phyloP scores from a whole-genome alignment of 2,797 vertebrate species.

The Anguilla megastoma region DNA sequence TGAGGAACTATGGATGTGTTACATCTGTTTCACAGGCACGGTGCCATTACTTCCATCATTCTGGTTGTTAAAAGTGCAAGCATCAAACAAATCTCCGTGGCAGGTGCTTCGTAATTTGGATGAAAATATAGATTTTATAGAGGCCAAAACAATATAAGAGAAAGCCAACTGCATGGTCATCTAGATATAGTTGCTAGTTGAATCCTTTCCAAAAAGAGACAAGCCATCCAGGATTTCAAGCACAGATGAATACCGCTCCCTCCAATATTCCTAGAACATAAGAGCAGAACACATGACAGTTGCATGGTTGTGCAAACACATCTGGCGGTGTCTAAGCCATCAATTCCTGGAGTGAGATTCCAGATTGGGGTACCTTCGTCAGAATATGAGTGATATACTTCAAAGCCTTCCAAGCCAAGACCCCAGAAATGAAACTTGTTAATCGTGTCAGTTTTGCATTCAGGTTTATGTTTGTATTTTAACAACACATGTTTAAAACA shows the following conservation, averaged over 20 bases:
- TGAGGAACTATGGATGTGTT: neutral
- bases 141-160: neutral
- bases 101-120: neutral
- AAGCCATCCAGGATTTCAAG: conserved; percentile 1
- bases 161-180: neutral
- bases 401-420: neutral
- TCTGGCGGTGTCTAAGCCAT: conserved; percentile 6
- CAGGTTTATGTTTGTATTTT: neutral
- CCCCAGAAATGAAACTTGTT: neutral
- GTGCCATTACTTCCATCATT: neutral
- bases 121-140: neutral
- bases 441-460: neutral
- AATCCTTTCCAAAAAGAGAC: neutral
- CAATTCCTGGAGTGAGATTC: neutral
- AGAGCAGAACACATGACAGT: neutral
- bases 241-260: neutral
- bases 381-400: neutral
- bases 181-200: neutral
- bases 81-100: neutral
- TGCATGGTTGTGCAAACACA: neutral
- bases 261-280: neutral
- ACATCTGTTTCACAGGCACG: neutral
- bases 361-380: neutral
- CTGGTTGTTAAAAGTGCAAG: neutral
- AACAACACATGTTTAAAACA: neutral